phyloP scores from a whole-genome alignment of 2,888 invertebrate genomes.

The Oscheius onirici region DNA sequence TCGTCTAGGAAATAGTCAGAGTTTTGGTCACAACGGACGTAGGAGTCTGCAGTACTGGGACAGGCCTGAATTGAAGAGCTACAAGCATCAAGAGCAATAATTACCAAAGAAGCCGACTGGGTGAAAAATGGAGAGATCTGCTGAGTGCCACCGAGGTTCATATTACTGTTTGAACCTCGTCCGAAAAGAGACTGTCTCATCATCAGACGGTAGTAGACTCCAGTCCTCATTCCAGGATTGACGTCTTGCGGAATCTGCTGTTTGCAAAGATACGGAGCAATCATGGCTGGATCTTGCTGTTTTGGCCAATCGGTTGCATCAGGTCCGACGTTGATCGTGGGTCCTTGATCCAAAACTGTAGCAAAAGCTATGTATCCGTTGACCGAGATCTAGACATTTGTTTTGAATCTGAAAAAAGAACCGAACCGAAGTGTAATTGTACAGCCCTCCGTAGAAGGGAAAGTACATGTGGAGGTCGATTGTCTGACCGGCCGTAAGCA shows the following conservation, averaged over 20 bases:
- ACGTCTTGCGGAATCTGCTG: conserved; percentile 68
- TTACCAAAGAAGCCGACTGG: conserved; percentile 46
- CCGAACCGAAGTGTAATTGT: conserved; percentile 68
- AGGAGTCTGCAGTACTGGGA: conserved; percentile 63
- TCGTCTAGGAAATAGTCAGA: conserved; percentile 68
- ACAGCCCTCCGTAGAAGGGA: conserved; percentile 69
- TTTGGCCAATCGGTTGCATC: conserved; percentile 70
- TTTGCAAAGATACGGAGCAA: conserved; percentile 71
- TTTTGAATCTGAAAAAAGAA: background rate
- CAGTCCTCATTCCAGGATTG: conserved; percentile 64
- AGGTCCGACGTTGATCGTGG: conserved; percentile 71
- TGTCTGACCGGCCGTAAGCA: conserved; percentile 69
- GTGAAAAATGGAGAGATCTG: conserved; percentile 65
- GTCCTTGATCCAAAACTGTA: conserved; percentile 70
- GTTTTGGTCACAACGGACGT: conserved; percentile 67
- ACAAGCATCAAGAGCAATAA: background rate
- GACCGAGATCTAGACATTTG: conserved; percentile 64
- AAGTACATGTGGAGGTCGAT: conserved; percentile 70
- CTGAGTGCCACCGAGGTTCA: conserved; percentile 53
- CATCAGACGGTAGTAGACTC: conserved; percentile 68
- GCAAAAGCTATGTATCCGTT: conserved; percentile 70
- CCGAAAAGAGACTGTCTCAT: conserved; percentile 70
- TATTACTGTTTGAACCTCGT: conserved; percentile 60
- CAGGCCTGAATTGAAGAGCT: conserved; percentile 54
- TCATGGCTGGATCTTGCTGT: conserved; percentile 71